These are phyloP conservation scores for Thysanoteuthis rhombus DNA, from an alignment of 2,888 invertebrate genomes.

Conservation along the genomic window DNA sequence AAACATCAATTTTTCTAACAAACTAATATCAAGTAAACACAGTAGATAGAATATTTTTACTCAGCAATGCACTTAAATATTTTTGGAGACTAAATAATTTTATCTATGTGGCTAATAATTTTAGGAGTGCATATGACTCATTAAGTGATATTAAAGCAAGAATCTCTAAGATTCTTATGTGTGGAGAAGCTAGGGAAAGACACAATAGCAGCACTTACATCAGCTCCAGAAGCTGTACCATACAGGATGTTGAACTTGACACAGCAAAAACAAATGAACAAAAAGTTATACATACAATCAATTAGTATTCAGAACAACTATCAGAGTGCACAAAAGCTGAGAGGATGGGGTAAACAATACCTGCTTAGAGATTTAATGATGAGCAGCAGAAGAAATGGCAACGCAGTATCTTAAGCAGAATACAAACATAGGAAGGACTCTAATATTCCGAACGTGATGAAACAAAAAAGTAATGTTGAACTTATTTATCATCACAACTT, in stretches of 20 bases:
- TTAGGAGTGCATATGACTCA: not conserved
- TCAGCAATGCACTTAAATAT: not conserved
- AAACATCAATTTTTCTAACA: not conserved
- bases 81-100: not conserved
- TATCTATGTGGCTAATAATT: not conserved
- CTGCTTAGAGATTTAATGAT: not conserved
- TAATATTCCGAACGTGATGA: not conserved
- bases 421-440: not conserved
- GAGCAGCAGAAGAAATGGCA: not conserved
- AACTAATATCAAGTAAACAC: not conserved
- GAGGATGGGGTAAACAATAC: not conserved
- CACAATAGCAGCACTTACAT: constrained; percentile 26
- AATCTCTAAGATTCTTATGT: not conserved
- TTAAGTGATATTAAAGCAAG: not conserved
- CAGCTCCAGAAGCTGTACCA: constrained; percentile 15
- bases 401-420: not conserved
- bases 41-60: not conserved
- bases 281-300: not conserved
- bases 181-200: not conserved
- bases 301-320: not conserved
- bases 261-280: constrained; percentile 14
- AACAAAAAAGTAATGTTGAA: not conserved
- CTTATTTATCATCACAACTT: not conserved
- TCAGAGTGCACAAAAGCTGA: not conserved
- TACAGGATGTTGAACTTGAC: constrained; percentile 25